A percentile compares a stretch with the other conserved stretches of the same genome.
These are phyloP conservation scores for Enteromius treurensis DNA, from an alignment of 2,797 vertebrate genomes.

Conservation along the genomic window DNA sequence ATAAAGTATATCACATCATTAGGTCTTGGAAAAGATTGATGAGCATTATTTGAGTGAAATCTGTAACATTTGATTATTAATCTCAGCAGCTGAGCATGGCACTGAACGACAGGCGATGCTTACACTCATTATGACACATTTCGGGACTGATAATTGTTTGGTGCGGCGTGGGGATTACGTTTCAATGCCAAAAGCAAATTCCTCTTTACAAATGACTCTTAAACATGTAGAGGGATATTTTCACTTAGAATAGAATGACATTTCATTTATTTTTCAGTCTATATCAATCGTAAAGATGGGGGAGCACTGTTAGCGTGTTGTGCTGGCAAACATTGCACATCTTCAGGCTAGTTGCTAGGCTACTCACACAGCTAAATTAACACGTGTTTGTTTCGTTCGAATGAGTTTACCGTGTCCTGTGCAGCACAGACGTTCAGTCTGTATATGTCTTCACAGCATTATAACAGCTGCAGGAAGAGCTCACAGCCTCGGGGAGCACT, in stretches of 20 bases:
- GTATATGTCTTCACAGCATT: conserved; percentile 33
- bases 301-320: neutral
- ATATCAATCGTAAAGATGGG: neutral
- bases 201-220: neutral
- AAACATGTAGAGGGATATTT: neutral
- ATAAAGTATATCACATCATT: neutral
- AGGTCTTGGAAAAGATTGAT: too few relatives aligned
- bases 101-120: neutral
- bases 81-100: neutral
- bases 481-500: conserved; percentile 32
- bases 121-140: neutral
- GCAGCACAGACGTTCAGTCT: conserved; percentile 7
- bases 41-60: neutral
- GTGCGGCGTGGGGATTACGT: neutral
- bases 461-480: conserved; percentile 47
- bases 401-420: neutral
- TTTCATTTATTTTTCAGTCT: neutral
- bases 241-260: neutral
- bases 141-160: neutral
- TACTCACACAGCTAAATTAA: neutral
- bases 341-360: neutral
- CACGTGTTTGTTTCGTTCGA: neutral
- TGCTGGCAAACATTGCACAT: neutral
- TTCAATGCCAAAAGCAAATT: neutral
- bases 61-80: neutral